Percentiles rank a stretch among this genome's conserved stretches.
Evolutionary conservation across 1,140 invertebrate species (phyloP).

Genomic region (Drosophila triauraria): DNA sequence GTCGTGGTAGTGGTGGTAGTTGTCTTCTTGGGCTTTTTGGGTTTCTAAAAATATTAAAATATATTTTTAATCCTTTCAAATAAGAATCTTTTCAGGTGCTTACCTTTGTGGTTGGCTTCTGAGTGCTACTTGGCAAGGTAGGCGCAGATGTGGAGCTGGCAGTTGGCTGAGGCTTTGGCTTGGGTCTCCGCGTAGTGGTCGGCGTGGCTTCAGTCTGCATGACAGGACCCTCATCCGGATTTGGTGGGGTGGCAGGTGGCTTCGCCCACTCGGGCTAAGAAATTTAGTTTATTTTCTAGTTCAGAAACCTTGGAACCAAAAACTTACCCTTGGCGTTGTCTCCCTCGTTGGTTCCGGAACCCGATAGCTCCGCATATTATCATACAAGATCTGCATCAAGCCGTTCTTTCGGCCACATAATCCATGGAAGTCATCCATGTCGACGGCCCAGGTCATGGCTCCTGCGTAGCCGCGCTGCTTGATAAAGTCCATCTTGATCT

Average conservation of each 20-base stretch:
- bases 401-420: conserved; percentile 91
- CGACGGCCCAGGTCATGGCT: conserved; percentile 95
- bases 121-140: conserved; percentile 54
- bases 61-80: no score
- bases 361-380: conserved; percentile 90
- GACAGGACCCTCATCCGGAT: conserved; percentile 79
- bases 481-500: conserved; percentile 95
- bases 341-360: conserved; percentile 89
- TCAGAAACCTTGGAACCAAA: conserved; percentile 84
- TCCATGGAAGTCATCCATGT: conserved; percentile 94
- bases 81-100: background rate
- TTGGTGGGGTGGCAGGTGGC: conserved; percentile 88
- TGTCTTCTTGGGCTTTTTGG: conserved; percentile 70
- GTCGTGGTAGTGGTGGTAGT: conserved; percentile 49
- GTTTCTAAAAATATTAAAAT: conserved; percentile 38
- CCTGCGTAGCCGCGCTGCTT: conserved; percentile 93
- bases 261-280: conserved; percentile 89
- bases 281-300: conserved; percentile 16
- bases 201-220: conserved; percentile 48
- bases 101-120: conserved; percentile 72
- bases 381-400: conserved; percentile 89
- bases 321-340: conserved; percentile 88
- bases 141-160: conserved; percentile 62
- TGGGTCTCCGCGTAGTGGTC: conserved; percentile 82
- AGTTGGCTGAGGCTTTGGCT: conserved; percentile 71